A percentile compares a stretch with the other conserved stretches of the same genome.
Conservation (phyloP, 2,888 invertebrate species). For the Lepetodrilus schrolli region DNA sequence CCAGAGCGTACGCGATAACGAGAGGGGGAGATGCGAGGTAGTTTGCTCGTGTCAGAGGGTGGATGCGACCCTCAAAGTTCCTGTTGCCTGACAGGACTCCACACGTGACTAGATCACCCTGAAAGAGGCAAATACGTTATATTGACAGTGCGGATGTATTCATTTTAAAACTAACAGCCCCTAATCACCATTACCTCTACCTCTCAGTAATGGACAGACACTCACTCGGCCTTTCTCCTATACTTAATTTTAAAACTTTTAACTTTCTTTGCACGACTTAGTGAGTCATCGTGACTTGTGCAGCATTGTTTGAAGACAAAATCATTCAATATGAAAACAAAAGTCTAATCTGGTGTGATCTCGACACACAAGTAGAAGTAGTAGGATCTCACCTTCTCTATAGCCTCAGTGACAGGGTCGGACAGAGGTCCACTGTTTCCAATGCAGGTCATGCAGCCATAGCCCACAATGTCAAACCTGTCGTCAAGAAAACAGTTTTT, state of each 20-base stretch:
- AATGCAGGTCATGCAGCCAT: conserved; percentile 99
- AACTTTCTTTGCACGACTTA: too few species aligned
- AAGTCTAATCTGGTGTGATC: too few species aligned
- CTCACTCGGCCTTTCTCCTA: too few species aligned
- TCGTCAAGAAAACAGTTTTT: too few species aligned
- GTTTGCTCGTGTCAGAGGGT: conserved; percentile 96
- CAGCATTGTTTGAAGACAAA: too few species aligned
- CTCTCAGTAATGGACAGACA: too few species aligned
- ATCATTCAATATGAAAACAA: too few species aligned
- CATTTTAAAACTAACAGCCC: neutral
- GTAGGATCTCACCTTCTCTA: conserved; percentile 82
- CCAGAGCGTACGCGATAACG: conserved; percentile 97
- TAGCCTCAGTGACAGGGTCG: conserved; percentile 91
- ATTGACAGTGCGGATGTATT: neutral
- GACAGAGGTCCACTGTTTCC: conserved; percentile 97
- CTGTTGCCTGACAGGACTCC: conserved; percentile 97
- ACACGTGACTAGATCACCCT: conserved; percentile 94
- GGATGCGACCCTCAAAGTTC: conserved; percentile 98
- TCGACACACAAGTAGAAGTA: neutral
- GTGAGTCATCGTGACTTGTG: too few species aligned
- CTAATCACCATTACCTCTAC: neutral
- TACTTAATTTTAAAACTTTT: too few species aligned
- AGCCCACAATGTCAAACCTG: conserved; percentile 94
- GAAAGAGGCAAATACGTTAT: too few species aligned
- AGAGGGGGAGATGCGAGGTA: conserved; percentile 97